Evolutionary conservation across 2,113 vertebrate genomes (phyloP).

Genomic region (Oplegnathus fasciatus): DNA sequence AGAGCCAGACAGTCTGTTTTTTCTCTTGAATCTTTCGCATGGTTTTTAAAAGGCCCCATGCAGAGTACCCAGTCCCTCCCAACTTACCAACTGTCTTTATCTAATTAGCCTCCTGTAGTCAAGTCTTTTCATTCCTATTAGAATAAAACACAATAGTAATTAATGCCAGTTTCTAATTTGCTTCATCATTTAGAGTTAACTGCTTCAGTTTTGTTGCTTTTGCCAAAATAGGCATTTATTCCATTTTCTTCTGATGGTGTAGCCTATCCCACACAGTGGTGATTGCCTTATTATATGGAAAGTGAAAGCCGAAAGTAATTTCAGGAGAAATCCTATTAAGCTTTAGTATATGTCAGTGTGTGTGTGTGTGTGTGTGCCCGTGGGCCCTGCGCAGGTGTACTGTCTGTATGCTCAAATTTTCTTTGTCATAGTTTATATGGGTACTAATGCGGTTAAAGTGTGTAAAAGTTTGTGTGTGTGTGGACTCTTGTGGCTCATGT

Average conservation of each 20-base stretch:
- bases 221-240: constrained; percentile 2
- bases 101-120: constrained; percentile 16
- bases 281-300: constrained; percentile 24
- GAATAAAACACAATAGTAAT: constrained; percentile 23
- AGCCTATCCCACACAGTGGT: constrained; percentile 9
- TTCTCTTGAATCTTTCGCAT: constrained; percentile 6
- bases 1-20: constrained; percentile 12
- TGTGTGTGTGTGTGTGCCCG: background rate
- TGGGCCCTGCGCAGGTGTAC: background rate
- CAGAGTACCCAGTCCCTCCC: background rate
- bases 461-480: constrained; percentile 1
- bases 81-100: constrained; percentile 12
- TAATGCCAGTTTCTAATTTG: constrained; percentile 8
- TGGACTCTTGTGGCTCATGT: background rate
- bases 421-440: background rate
- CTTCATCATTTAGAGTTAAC: constrained; percentile 8
- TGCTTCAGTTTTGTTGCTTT: constrained; percentile 8
- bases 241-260: background rate
- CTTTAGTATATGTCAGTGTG: background rate
- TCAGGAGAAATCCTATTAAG: constrained; percentile 29
- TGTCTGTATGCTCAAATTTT: background rate
- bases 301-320: constrained; percentile 36
- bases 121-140: constrained; percentile 7
- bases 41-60: constrained; percentile 19
- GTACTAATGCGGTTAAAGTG: constrained; percentile 8